Base-by-base conservation (phyloP, 2,113 vertebrate genomes). In the Aplodontia rufa region DNA sequence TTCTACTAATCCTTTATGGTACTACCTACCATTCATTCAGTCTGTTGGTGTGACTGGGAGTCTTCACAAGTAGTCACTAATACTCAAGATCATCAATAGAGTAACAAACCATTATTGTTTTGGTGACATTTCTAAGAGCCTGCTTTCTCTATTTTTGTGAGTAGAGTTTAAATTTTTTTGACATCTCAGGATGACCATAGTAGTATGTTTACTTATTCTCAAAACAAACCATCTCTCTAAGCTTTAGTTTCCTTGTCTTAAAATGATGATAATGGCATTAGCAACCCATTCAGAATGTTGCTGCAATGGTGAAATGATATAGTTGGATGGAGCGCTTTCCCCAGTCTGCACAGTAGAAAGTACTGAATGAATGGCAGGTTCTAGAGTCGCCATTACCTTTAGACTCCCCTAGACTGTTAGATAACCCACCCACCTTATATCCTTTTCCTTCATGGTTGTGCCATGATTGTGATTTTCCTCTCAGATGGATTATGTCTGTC, bases 241-340 rank as follows among this genome's bases (percentile, higher is more conserved):
- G 22, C n/a, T 62, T 92, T 72, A 17, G 12, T 91, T 86, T 92
- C 45, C 55, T 90, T 82, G 8, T 95, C 24, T 93, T 95, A 53
- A 91, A 66, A 51, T 90, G 71, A 40, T 32, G 58, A 62, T 78
- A 71, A 75, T 53, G 53, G 55, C 62, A 14, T 78, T 35, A 62
- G 8, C 32, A 75, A 47, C 9, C 28, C 40, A 69, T 62, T 90
- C n/a, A 47, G 84, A 75, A 84, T 55, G 32, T 71, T 35, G 35
- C 35, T 75, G 40, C 0, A 1, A 68, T 62, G 26, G n/a, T 66
- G n/a, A 64, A 74, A 13, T 78, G 26, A 64, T 20, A 30, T 11
- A 5, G 2, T 82, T 20, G 32, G 60, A 26, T 40, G 32, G 76
- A 37, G 8, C 1, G 1, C 28, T 55, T 81, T 42, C 55, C 66